phyloP scores from a whole-genome alignment of 2,113 vertebrate species.

The Tenrec ecaudatus region DNA sequence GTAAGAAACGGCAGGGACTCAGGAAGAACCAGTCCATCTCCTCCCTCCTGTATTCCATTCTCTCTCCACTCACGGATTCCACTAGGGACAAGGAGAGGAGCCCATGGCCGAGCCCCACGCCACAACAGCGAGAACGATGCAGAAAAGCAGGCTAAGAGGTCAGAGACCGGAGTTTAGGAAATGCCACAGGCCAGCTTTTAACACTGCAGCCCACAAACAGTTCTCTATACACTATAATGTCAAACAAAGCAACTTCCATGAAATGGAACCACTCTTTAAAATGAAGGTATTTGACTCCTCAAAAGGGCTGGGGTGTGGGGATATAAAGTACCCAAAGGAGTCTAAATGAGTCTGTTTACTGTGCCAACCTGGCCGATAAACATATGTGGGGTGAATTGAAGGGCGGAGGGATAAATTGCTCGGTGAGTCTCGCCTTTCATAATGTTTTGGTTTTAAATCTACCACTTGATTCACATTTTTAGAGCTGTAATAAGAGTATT shows the following conservation, averaged over 20 bases:
- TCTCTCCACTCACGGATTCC: neutral
- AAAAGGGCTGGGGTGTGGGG: neutral
- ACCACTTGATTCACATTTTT: slow-evolving; percentile 23
- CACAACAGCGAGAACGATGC: neutral
- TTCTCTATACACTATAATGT: neutral
- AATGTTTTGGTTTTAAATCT: slow-evolving; percentile 49
- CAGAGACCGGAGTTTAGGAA: neutral
- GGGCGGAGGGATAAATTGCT: too few species aligned
- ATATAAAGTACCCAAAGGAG: neutral
- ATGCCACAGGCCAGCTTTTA: neutral
- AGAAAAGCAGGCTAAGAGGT: neutral
- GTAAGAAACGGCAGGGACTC: neutral
- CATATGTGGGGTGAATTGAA: too few species aligned
- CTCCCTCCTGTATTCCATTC: neutral
- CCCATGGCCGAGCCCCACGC: neutral
- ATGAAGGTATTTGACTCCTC: neutral
- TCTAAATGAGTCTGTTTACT: too few species aligned
- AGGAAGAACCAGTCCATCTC: neutral
- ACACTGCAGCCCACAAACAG: neutral
- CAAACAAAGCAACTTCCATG: neutral
- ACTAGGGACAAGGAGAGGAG: neutral
- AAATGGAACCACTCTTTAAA: slow-evolving; percentile 47
- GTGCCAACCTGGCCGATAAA: too few species aligned
- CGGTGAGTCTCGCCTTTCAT: neutral
- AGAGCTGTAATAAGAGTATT: slow-evolving; percentile 1